phyloP scores from a whole-genome alignment of 2,797 vertebrate species.

The Miichthys miiuy region DNA sequence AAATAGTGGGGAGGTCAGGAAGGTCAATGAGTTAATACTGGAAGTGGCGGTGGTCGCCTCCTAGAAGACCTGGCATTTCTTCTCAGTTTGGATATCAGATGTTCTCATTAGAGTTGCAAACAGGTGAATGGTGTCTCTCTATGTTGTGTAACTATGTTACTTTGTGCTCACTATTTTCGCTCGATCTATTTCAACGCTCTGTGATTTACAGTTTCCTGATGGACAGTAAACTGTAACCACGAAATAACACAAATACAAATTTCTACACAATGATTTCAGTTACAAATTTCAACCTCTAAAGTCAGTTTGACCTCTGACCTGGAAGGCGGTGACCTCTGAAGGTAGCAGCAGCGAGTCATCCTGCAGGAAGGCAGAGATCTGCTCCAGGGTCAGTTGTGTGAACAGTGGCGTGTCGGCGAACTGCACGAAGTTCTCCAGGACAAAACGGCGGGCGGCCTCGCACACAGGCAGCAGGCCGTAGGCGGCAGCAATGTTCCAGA shows the following conservation, averaged over 20 bases:
- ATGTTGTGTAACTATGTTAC: too few species aligned
- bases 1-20: slow-evolving; percentile 63
- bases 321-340: slow-evolving; percentile 87
- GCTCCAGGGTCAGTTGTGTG: slow-evolving; percentile 88
- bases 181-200: too few species aligned
- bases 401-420: slow-evolving; percentile 88
- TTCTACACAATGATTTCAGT: not conserved
- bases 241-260: too few species aligned
- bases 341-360: slow-evolving; percentile 86
- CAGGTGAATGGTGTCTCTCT: not conserved
- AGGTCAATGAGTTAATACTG: not conserved
- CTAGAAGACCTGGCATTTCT: slow-evolving; percentile 15
- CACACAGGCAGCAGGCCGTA: slow-evolving; percentile 84
- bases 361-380: slow-evolving; percentile 87
- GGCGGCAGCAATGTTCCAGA: slow-evolving; percentile 89
- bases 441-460: slow-evolving; percentile 83
- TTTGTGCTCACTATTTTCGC: too few species aligned
- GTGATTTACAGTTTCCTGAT: too few species aligned
- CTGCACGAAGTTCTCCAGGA: slow-evolving; percentile 87
- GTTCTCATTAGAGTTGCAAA: too few species aligned
- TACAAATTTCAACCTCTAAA: not conserved
- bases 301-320: slow-evolving; percentile 78
- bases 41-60: slow-evolving; percentile 3
- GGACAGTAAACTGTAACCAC: too few species aligned
- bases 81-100: not conserved